Conservation (phyloP, 2,113 vertebrate species). For the Alligator mississippiensis region DNA sequence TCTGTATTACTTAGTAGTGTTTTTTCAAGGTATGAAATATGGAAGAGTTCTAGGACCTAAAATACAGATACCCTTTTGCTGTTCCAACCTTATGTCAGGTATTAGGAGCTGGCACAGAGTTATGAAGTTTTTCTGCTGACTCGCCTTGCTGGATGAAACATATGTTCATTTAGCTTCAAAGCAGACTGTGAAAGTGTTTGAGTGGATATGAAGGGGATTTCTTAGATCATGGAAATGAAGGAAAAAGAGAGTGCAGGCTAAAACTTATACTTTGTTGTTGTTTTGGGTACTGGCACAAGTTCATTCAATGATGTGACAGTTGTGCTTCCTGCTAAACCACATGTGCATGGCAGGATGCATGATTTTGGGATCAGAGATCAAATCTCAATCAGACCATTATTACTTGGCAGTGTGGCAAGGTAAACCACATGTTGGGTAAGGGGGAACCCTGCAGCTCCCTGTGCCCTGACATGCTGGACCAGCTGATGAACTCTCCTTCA, state of each 20-base stretch:
- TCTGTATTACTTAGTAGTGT: background rate
- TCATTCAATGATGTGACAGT: too few species aligned
- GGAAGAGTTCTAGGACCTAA: background rate
- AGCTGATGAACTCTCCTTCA: too few species aligned
- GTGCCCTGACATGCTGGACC: too few species aligned
- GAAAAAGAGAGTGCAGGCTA: background rate
- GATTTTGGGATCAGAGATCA: too few species aligned
- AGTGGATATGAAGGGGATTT: background rate
- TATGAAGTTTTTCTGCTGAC: background rate
- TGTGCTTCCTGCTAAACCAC: too few species aligned
- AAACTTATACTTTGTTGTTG: background rate
- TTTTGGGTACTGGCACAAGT: background rate
- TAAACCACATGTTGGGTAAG: too few species aligned
- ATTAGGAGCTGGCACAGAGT: background rate
- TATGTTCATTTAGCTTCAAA: background rate
- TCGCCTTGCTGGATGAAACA: background rate
- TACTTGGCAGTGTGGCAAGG: too few species aligned
- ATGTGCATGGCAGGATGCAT: too few species aligned
- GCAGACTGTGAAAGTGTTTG: background rate
- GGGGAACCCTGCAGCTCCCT: too few species aligned
- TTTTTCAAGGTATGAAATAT: background rate
- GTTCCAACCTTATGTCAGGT: background rate
- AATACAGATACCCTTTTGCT: background rate
- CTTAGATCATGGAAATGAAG: background rate
- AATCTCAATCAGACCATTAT: too few species aligned